Conservation (phyloP, 1,140 invertebrate genomes). For the Drosophila nannoptera region DNA sequence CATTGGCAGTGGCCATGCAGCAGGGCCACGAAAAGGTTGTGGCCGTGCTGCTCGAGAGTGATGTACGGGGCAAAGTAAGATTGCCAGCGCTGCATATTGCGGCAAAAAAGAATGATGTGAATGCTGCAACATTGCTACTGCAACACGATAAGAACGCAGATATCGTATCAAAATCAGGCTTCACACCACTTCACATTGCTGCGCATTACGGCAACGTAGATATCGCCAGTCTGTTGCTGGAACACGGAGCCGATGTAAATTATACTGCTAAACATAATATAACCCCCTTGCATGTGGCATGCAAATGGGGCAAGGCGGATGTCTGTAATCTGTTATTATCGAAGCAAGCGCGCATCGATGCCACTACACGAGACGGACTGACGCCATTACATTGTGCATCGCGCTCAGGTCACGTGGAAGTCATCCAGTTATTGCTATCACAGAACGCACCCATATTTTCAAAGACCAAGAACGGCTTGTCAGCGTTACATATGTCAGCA, state of each 20-base stretch:
- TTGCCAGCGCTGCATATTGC: constrained; percentile 96
- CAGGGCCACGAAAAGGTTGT: constrained; percentile 99
- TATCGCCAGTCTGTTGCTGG: constrained; percentile 93
- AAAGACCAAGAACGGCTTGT: constrained; percentile 98
- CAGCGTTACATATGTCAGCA: constrained; percentile 95
- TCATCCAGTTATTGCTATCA: constrained; percentile 94
- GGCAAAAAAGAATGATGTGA: constrained; percentile 99
- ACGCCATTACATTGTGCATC: constrained; percentile 96
- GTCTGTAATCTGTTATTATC: constrained; percentile 91
- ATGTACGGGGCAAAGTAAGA: constrained; percentile 94
- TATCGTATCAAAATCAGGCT: constrained; percentile 97
- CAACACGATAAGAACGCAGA: constrained; percentile 98
- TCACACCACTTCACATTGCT: constrained; percentile 98
- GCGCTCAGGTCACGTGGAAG: constrained; percentile 96
- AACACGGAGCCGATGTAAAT: constrained; percentile 97
- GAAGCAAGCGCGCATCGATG: constrained; percentile 94
- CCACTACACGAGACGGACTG: constrained; percentile 95
- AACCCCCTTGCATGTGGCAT: constrained; percentile 92
- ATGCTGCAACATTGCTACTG: constrained; percentile 93
- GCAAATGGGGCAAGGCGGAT: constrained; percentile 79
- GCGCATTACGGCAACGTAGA: constrained; percentile 99
- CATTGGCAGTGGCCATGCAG: constrained; percentile 98
- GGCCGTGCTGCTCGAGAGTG: constrained; percentile 95
- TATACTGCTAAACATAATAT: constrained; percentile 97
- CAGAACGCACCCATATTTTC: constrained; percentile 95